Evolutionary conservation across 2,113 vertebrate species (phyloP).

Genomic region (Cyrtonyx montezumae): DNA sequence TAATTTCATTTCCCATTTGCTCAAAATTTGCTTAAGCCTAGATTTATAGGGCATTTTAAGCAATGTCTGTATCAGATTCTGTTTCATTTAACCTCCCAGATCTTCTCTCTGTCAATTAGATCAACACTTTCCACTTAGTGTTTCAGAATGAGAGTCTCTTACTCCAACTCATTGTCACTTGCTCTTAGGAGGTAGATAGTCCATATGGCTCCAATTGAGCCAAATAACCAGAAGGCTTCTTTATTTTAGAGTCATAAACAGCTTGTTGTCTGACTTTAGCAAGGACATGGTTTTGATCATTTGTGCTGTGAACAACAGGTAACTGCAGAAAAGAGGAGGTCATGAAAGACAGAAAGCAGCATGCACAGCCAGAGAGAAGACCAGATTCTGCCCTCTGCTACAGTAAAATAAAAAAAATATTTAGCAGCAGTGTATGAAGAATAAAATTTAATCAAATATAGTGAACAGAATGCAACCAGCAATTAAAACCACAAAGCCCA

Average conservation of each 20-base stretch:
- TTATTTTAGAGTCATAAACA: conserved; percentile 52
- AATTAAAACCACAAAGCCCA: background rate
- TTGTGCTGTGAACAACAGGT: conserved; percentile 25
- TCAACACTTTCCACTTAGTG: background rate
- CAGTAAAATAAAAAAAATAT: background rate
- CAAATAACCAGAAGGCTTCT: conserved; percentile 43
- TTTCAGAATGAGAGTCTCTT: background rate
- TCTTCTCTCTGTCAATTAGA: background rate
- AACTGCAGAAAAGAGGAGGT: background rate
- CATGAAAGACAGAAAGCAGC: background rate
- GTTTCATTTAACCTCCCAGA: background rate
- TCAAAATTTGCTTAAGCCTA: background rate
- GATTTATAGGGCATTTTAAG: background rate
- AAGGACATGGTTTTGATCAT: conserved; percentile 16
- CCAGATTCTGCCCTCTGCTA: background rate
- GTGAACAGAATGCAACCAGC: background rate
- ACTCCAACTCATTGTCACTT: background rate
- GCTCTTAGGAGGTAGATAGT: conserved; percentile 9
- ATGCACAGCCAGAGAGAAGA: background rate
- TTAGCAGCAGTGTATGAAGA: background rate
- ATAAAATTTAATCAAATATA: background rate
- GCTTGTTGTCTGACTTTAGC: conserved; percentile 57
- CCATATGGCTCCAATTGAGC: conserved; percentile 41
- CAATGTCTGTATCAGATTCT: background rate
- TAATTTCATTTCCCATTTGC: background rate